phyloP scores from a whole-genome alignment of 92 coral and sea anemone species.

The Paramuricea clavata region DNA sequence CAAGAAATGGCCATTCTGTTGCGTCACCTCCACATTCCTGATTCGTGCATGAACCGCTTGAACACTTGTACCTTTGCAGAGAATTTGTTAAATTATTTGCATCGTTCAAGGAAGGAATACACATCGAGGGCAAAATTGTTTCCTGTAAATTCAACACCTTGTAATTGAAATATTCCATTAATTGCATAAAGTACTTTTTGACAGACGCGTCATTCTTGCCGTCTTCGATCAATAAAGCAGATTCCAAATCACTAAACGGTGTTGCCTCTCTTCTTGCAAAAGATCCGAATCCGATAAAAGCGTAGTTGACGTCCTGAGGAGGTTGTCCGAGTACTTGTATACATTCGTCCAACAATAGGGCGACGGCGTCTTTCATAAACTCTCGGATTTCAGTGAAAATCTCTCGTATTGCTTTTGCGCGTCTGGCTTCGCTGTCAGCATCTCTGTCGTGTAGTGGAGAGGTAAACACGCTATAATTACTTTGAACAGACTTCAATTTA shows the following conservation, averaged over 20 bases:
- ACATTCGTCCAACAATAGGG: slow-evolving; percentile 23
- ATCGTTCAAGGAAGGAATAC: slow-evolving; percentile 33
- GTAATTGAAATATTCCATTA: slow-evolving; percentile 40
- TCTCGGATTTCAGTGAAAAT: slow-evolving; percentile 18
- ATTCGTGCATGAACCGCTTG: slow-evolving; percentile 5
- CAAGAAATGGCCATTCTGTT: not conserved
- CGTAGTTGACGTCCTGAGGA: slow-evolving; percentile 17
- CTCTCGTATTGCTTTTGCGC: not conserved
- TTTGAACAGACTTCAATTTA: slow-evolving; percentile 8
- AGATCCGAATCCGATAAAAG: slow-evolving; percentile 39
- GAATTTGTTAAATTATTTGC: not conserved
- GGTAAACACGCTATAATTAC: slow-evolving; percentile 2
- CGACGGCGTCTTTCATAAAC: slow-evolving; percentile 19
- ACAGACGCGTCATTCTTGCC: slow-evolving; percentile 12
- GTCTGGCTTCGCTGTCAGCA: slow-evolving; percentile 29
- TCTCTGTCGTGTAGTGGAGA: slow-evolving; percentile 22
- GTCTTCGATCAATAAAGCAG: slow-evolving; percentile 20
- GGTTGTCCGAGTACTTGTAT: slow-evolving; percentile 15
- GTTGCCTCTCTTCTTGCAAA: slow-evolving; percentile 34
- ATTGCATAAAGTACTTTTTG: slow-evolving; percentile 26
- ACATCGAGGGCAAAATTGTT: slow-evolving; percentile 38
- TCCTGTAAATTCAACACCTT: slow-evolving; percentile 34
- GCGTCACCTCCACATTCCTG: not conserved
- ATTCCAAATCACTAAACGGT: slow-evolving; percentile 38
- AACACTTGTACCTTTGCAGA: slow-evolving; percentile 17